Evolutionary conservation across 1,140 invertebrate genomes (phyloP), one percentile per base, ranked within the genome.

Genomic region (Brachionus asplanchnoidis): DNA sequence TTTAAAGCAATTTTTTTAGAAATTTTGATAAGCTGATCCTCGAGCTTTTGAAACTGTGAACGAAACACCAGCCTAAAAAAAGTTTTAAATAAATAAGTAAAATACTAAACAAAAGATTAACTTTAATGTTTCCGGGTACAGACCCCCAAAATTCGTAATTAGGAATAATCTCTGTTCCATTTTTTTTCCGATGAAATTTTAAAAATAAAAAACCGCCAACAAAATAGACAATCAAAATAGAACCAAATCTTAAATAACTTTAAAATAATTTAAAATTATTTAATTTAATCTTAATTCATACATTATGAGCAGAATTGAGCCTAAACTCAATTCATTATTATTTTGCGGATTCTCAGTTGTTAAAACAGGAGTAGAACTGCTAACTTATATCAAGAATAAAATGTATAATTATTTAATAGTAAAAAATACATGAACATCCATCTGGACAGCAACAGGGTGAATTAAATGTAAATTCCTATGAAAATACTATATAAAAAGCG

Each of bases 381-480:
- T 36, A 36, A 36, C 32, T 36, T 7, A 6, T 36, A 6, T 36
- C 1, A 5, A 7, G 1, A 36, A 36, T 36, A 36, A 36, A 32
- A 36, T 6, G 32, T 36, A 36, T 36, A 36, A 36, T 36, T 7
- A 36, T 36, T 36, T 6, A 36, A 36, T 7, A 36, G 6, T 7
- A 36, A 36, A 6, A 36, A 36, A 5, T 28, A 65, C 56, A 12
- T 65, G 68, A 73, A 23, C 79, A 82, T 44, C 79, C 79, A 44
- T 82, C 36, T 26, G 79, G 79, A n/a, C 79, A 82, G 20, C 79
- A 82, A 68, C 79, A 82, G 17, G 53, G 53, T 44, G 79, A 82
- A 42, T 20, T 82, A 14, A 82, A 68, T 6, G 40, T 44, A n/a
- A 75, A 75, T 8, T 20, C 20, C 70, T 75, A 0, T 28, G 50